Evolutionary conservation across 2,113 vertebrate genomes (phyloP).

Genomic region (Melanostigma gelatinosum): DNA sequence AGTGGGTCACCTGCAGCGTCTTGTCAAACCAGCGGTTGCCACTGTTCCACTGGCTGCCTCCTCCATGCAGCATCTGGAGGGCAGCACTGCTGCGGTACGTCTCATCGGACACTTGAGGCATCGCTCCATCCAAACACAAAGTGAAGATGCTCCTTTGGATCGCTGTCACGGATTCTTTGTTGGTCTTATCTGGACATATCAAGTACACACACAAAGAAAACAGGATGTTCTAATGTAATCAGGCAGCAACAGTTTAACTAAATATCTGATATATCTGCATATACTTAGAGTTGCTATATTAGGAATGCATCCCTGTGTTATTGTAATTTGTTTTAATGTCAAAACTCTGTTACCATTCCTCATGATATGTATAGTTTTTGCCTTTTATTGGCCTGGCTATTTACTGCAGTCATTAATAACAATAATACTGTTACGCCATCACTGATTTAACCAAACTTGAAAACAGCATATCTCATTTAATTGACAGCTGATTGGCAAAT

Average conservation of each 20-base stretch:
- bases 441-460: not conserved
- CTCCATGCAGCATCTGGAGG: conserved; percentile 94
- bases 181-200: conserved; percentile 86
- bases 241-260: not conserved
- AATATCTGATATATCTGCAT: not conserved
- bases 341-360: not conserved
- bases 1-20: conserved; percentile 89
- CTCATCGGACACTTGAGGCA: conserved; percentile 84
- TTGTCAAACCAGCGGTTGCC: conserved; percentile 99
- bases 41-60: conserved; percentile 90
- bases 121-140: conserved; percentile 89
- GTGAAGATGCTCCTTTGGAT: conserved; percentile 97
- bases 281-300: not conserved
- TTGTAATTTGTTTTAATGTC: not conserved
- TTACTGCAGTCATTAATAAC: not conserved
- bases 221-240: not conserved
- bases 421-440: not conserved
- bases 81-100: conserved; percentile 86
- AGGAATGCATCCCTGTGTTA: not conserved
- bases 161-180: conserved; percentile 87
- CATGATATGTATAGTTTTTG: not conserved
- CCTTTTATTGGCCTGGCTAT: not conserved
- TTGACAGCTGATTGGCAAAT: not conserved
- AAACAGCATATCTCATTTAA: not conserved
- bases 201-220: not conserved